A percentile compares a stretch with the other conserved stretches of the same genome.
phyloP scores from a whole-genome alignment of 2,888 invertebrate genomes.

The Andrena bicolor region DNA sequence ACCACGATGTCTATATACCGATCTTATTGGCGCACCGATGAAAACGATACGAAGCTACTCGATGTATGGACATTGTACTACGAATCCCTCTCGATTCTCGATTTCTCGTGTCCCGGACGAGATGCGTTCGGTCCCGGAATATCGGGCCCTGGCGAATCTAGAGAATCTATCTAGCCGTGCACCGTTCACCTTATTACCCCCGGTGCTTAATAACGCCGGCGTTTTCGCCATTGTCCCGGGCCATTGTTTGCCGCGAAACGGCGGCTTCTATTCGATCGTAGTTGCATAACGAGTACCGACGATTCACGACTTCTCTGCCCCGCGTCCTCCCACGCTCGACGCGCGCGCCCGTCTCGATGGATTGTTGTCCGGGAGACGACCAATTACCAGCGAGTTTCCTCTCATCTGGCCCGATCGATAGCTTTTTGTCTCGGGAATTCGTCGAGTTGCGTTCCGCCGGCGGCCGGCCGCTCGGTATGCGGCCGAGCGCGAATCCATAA shows the following conservation, averaged over 20 bases:
- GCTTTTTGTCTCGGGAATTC: constrained; percentile 65
- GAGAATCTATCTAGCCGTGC: neutral
- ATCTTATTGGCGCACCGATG: neutral
- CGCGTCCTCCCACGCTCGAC: neutral
- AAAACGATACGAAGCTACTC: neutral
- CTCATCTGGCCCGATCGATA: constrained; percentile 61
- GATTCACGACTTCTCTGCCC: constrained; percentile 46
- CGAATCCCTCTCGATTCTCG: neutral
- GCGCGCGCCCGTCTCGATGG: constrained; percentile 49
- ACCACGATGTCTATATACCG: no score
- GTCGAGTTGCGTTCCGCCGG: constrained; percentile 43
- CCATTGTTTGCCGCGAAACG: constrained; percentile 59
- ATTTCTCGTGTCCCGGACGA: no score
- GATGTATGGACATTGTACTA: neutral
- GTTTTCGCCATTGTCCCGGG: constrained; percentile 54
- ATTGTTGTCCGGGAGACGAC: constrained; percentile 66
- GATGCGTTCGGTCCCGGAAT: neutral
- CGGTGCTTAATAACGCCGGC: constrained; percentile 54
- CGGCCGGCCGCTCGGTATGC: constrained; percentile 28
- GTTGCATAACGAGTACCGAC: constrained; percentile 64
- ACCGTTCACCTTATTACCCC: constrained; percentile 62
- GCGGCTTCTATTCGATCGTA: constrained; percentile 60
- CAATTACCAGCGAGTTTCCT: constrained; percentile 63
- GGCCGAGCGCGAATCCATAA: constrained; percentile 27
- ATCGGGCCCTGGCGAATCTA: neutral